Percentiles rank a stretch among this genome's conserved stretches.
These are phyloP conservation scores for Pilophorus perplexus DNA, from an alignment of 2,888 invertebrate genomes.

Conservation along the genomic window DNA sequence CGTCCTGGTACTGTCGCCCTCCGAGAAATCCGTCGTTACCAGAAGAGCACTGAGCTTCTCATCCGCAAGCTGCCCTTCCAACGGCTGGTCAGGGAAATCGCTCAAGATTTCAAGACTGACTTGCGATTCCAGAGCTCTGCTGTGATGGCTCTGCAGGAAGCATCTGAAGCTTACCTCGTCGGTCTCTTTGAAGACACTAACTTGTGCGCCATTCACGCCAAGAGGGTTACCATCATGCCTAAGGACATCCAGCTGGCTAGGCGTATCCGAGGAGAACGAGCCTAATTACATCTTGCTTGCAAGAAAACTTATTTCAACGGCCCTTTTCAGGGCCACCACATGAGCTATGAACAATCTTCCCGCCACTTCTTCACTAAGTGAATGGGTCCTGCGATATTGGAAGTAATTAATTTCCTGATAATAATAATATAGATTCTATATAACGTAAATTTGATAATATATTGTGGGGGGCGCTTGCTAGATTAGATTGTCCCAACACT, in stretches of 20 bases:
- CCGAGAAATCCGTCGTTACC: conserved; percentile 95
- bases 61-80: conserved; percentile 96
- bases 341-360: too few species aligned
- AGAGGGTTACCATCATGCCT: conserved; percentile 65
- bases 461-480: too few species aligned
- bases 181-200: too few species aligned
- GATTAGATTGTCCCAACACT: too few species aligned
- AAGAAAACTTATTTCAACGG: conserved; percentile 46
- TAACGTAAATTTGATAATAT: too few species aligned
- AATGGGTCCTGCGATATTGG: too few species aligned
- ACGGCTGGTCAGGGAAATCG: conserved; percentile 93
- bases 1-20: conserved; percentile 96
- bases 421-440: too few species aligned
- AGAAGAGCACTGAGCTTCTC: conserved; percentile 91
- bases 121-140: conserved; percentile 93
- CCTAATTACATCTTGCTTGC: too few species aligned
- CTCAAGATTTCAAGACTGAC: conserved; percentile 96
- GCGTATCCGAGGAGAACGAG: conserved; percentile 49
- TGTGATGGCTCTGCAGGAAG: conserved; percentile 69
- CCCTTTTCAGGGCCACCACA: conserved; percentile 47
- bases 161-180: conserved; percentile 63
- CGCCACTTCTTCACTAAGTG: too few species aligned
- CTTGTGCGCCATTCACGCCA: conserved; percentile 74
- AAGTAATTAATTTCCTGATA: too few species aligned
- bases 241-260: conserved; percentile 61